Base-by-base conservation (phyloP, 2,113 vertebrate genomes). In the Perccottus glenii region DNA sequence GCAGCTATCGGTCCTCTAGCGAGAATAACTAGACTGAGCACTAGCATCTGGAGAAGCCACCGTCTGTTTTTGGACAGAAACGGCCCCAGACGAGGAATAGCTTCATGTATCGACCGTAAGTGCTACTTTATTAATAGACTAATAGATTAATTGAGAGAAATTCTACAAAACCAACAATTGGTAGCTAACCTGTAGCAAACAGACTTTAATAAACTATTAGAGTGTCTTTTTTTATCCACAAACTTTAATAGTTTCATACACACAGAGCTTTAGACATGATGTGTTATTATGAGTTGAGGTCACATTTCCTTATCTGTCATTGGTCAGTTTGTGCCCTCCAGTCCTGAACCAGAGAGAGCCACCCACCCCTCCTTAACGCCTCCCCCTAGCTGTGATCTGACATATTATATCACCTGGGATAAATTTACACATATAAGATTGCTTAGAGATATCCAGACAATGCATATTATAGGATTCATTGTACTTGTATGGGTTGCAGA, bases 41-140 rank as follows among this genome's bases (percentile, higher is more conserved):
- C 73, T 11, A 73, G 52, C 51, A 60, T 91, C 48, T 72, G 56
- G 51, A 87, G 77, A 72, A 90, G 57, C 57, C 64, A 57, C 3
- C 56, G 76, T 49, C 75, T 89, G 32, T 44, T 83, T 11, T 70
- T 67, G 11, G 69, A 49, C 67, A 77, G 53, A 56, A 60, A 36
- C 43, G 4, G 67, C 3, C 89, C 78, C 52, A 87, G 48, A 60
- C 75, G 93, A 72, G 89, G 90, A 33, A 84, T 92, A 51, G 85
- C 89, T 70, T 84, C 91, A 2, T 91, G 92, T 45, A 77, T 94
- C 51, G 93, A 93, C 76, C 92, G 92, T 94, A 86, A 92, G 93
- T 91, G 4, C 40, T 3, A 11, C 3, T 40, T 47, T 62, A 51
- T 0, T 0, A 16, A 0, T 35, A 19, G 1, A 8, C n/a, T n/a